Conservation (phyloP, 2,113 vertebrate genomes). For the Rhinolophus sinicus region DNA sequence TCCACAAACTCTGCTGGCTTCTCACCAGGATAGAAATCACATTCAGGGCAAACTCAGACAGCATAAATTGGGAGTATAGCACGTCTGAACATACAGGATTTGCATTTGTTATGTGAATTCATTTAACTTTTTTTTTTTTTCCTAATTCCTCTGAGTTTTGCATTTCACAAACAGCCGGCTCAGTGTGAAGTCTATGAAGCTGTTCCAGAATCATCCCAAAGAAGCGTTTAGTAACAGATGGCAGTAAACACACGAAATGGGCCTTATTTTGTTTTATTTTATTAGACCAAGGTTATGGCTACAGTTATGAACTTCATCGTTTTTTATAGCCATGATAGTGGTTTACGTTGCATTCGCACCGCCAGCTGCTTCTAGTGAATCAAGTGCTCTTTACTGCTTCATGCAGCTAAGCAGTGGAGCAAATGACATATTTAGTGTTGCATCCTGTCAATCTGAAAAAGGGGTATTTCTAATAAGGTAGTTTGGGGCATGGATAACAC, state of each 20-base stretch:
- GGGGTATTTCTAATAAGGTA: not conserved
- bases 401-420: not conserved
- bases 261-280: conserved; percentile 77
- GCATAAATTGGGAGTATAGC: not conserved
- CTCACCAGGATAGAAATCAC: not conserved
- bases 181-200: conserved; percentile 72
- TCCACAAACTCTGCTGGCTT: not conserved
- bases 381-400: not conserved
- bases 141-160: conserved; percentile 75
- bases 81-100: conserved; percentile 46
- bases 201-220: conserved; percentile 74
- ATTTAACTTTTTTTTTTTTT: conserved; percentile 41
- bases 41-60: not conserved
- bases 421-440: not conserved
- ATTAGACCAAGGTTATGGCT: conserved; percentile 79
- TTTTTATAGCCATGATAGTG: conserved; percentile 73
- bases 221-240: conserved; percentile 80
- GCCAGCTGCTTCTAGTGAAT: conserved; percentile 33
- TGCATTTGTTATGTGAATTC: conserved; percentile 71
- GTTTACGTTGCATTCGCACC: conserved; percentile 57
- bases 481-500: not conserved
- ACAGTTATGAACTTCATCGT: conserved; percentile 79
- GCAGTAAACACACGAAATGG: conserved; percentile 76
- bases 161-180: conserved; percentile 78
- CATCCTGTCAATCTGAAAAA: not conserved